These are phyloP conservation scores for Netelia fuscicornis DNA, from an alignment of 2,888 invertebrate species.

Conservation along the genomic window DNA sequence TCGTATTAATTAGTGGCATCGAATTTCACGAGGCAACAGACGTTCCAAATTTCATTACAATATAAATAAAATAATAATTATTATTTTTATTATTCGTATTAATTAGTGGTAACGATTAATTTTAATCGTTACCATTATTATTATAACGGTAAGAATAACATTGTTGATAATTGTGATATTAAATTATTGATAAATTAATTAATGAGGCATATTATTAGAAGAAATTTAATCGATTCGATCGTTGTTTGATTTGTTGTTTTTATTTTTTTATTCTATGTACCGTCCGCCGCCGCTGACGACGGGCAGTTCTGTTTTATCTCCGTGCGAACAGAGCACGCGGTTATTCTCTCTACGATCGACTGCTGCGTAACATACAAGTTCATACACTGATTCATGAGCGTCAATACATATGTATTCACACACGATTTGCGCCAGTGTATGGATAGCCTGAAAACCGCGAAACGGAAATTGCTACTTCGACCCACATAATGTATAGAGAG, in stretches of 20 bases:
- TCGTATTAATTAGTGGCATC: no score
- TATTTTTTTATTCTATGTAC: background rate
- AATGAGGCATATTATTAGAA: background rate
- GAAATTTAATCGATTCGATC: background rate
- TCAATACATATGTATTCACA: background rate
- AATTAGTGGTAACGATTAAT: background rate
- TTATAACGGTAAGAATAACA: no score
- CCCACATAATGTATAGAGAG: constrained; percentile 51
- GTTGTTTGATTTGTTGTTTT: background rate
- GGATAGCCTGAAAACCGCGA: constrained; percentile 58
- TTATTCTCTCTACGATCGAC: constrained; percentile 51
- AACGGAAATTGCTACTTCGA: constrained; percentile 66
- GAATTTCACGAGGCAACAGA: no score
- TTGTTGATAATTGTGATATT: no score
- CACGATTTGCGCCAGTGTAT: constrained; percentile 33
- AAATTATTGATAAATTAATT: no score
- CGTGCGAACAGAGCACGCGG: constrained; percentile 59
- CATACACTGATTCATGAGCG: background rate
- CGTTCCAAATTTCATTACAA: no score
- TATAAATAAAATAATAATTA: no score
- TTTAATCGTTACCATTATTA: constrained; percentile 11
- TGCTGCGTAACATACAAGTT: constrained; percentile 16
- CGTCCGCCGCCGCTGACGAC: constrained; percentile 44
- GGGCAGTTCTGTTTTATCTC: constrained; percentile 55
- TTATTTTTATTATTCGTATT: no score